Base-by-base conservation (phyloP, 2,113 vertebrate species). In the Eclectus roratus region DNA sequence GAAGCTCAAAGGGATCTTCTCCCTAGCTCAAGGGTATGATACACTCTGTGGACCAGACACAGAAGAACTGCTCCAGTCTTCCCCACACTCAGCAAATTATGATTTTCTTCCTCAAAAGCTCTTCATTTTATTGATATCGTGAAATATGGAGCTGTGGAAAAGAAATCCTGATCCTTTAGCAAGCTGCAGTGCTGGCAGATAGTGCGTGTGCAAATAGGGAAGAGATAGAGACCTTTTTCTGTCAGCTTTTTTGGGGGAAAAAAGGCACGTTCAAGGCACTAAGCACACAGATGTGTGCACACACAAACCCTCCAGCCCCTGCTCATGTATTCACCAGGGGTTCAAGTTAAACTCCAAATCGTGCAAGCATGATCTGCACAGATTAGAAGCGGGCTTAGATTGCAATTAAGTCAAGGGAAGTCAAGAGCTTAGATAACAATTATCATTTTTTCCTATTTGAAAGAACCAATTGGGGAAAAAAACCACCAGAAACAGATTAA, bases 381-480 rank as follows among this genome's bases (percentile, higher is more conserved):
- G 97, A 97, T 97, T 96, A 97, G 94, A 95, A 95, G 79, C 17
- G 37, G 94, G 94, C 94, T 97, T 97, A 96, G 91, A 95, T 95
- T 96, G 92, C 90, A 96, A 94, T 96, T 97, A 96, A 97, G 94
- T 96, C 96, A 88, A 83, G 91, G 92, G 70, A 96, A 97, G 92
- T 96, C 96, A 94, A 96, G 95, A 97, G 95, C 96, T 97, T 97
- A 97, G 92, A 80, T 94, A 95, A 95, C 43, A 66, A 97, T 97
- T 96, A 95, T 88, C 13, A 35, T 80, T 94, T 94, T 87, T 86
- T 76, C 94, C 80, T 84, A 72, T 91, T 94, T 93, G 85, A 77
- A 94, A 89, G 89, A 90, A 91, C 63, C 66, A 86, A 71, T 27
- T 61, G 71, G 21, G 24, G 69, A 71, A 47, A 53, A 56, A 74